Evolutionary conservation across 2,888 invertebrate species (phyloP), one percentile per base, ranked within the genome.

Genomic region (Andrena praecox): DNA sequence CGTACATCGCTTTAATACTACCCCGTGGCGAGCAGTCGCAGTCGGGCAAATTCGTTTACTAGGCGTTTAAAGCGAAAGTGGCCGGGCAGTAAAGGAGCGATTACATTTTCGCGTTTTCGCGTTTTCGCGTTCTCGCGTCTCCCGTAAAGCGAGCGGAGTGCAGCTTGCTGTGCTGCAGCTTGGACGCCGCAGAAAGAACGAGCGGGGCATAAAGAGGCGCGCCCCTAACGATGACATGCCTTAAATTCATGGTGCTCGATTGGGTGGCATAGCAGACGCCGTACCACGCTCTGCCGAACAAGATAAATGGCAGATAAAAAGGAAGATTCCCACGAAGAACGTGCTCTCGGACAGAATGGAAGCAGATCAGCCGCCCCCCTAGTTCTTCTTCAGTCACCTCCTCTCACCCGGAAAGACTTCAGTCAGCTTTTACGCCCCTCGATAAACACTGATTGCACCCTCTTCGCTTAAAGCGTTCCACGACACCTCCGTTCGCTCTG

Each of bases 371-470:
- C 35, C 42, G n/a, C 33, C 20, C 59, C 29, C 31, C 63, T 33
- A 24, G 50, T 54, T 60, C 73, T 42, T 72, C 60, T 62, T 67
- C 63, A 8, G 35, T 64, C 42, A 42, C 42, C 42, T 16, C 42
- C 42, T 42, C 42, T 75, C 69, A 33, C 72, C 54, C 56, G 29
- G 60, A 42, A 63, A 60, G 77, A 78, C 77, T 84, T 42, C 42
- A 42, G 42, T 79, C 42, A 52, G 82, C 71, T 79, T 86, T 87
- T 82, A 75, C 80, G 72, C 54, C 68, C 71, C 64, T 76, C 86
- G 79, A 82, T 87, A 87, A 86, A 87, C 80, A 86, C 82, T 62
- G 87, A 87, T 86, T 69, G 80, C 72, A 27, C 42, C 63, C 77
- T 50, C 27, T 35, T 20, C 29, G 29, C 50, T 56, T 54, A 48